Conservation (phyloP, 2,797 vertebrate species). For the Manis javanica region DNA sequence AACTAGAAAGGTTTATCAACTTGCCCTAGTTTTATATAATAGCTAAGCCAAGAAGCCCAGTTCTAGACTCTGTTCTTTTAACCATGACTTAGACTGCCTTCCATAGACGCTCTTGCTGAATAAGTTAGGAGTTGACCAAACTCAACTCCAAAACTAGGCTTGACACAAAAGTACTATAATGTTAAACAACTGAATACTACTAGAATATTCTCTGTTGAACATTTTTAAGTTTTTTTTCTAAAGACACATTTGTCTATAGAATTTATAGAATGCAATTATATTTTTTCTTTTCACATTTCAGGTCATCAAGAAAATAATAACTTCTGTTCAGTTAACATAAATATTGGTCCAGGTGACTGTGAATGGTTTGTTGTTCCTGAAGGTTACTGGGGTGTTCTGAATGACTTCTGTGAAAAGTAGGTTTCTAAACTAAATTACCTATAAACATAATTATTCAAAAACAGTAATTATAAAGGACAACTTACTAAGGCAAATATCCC, state of each 20-base stretch:
- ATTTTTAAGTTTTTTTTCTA: constrained; percentile 61
- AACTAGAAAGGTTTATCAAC: constrained; percentile 29
- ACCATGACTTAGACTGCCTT: constrained; percentile 7
- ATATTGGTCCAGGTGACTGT: constrained; percentile 99
- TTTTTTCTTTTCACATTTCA: constrained; percentile 83
- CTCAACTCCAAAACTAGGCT: constrained; percentile 31
- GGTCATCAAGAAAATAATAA: constrained; percentile 99
- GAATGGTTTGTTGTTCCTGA: constrained; percentile 99
- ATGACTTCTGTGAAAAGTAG: constrained; percentile 99
- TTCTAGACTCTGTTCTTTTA: constrained; percentile 15
- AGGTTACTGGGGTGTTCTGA: constrained; percentile 97
- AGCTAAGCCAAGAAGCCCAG: constrained; percentile 2
- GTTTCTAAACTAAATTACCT: constrained; percentile 79
- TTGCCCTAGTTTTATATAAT: constrained; percentile 14
- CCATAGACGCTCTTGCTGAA: background rate
- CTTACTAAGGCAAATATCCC: constrained; percentile 47
- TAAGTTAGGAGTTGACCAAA: constrained; percentile 44
- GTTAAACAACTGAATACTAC: constrained; percentile 30
- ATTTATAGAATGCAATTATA: constrained; percentile 37
- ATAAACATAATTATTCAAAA: constrained; percentile 63
- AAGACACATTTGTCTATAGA: constrained; percentile 42
- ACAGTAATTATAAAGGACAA: constrained; percentile 35
- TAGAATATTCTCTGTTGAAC: constrained; percentile 53
- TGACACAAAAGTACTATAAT: background rate
- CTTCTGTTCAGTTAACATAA: constrained; percentile 99